phyloP scores from a whole-genome alignment of 2,888 invertebrate species.

The Aspidiotus destructor region DNA sequence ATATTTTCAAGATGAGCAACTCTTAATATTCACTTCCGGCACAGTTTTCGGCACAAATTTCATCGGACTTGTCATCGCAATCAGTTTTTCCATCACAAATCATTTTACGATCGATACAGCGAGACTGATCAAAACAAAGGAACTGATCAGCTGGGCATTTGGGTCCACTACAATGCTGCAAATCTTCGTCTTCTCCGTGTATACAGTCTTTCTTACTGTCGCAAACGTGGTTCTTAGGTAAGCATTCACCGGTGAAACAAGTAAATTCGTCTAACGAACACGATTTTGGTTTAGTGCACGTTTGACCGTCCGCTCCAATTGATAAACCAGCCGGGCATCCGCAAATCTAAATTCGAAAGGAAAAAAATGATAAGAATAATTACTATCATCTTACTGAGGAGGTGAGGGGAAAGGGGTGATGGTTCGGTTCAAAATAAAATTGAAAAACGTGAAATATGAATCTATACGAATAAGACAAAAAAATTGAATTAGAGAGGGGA shows the following conservation, averaged over 20 bases:
- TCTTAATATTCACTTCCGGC: constrained; percentile 40
- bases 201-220: constrained; percentile 48
- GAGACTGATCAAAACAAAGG: constrained; percentile 45
- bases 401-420: too few species aligned
- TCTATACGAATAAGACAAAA: too few species aligned
- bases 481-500: too few species aligned
- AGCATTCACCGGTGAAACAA: constrained; percentile 43
- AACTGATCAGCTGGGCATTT: constrained; percentile 41
- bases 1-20: background rate
- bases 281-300: constrained; percentile 34
- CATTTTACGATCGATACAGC: constrained; percentile 46
- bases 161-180: constrained; percentile 41
- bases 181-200: constrained; percentile 50
- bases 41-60: constrained; percentile 41
- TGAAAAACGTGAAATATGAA: background rate
- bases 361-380: constrained; percentile 4
- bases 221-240: constrained; percentile 43
- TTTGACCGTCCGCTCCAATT: constrained; percentile 41
- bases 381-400: too few species aligned
- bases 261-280: constrained; percentile 51
- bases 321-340: constrained; percentile 59
- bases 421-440: constrained; percentile 8
- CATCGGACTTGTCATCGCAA: constrained; percentile 47
- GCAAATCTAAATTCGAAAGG: constrained; percentile 41
- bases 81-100: constrained; percentile 48